Evolutionary conservation across 2,797 vertebrate genomes (phyloP).

Genomic region (Avahi laniger): DNA sequence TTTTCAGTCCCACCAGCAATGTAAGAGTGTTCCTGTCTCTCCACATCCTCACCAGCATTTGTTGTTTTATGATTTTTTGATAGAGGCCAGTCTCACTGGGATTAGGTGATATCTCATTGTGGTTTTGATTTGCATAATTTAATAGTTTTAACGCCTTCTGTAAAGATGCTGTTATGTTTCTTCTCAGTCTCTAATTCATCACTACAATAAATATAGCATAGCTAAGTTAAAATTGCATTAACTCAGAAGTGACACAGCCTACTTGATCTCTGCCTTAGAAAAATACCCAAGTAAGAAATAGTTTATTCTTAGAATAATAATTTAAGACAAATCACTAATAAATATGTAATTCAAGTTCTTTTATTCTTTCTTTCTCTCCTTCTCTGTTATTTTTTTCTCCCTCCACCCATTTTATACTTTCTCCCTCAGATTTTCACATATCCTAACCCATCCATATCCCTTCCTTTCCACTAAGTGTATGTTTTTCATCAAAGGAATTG

Average conservation of each 20-base stretch:
- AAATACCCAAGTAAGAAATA: not conserved
- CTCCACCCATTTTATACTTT: not conserved
- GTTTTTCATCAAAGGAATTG: not conserved
- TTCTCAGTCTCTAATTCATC: not conserved
- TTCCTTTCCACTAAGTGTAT: not conserved
- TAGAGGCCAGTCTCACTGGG: too few species aligned
- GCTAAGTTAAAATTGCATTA: not conserved
- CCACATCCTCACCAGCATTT: too few species aligned
- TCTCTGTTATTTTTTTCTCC: not conserved
- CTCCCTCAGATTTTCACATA: not conserved
- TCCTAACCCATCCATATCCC: not conserved
- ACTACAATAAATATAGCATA: not conserved
- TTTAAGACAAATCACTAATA: not conserved
- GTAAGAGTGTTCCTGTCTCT: too few species aligned
- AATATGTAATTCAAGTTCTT: not conserved
- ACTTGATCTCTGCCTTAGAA: constrained; percentile 11
- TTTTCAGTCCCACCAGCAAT: too few species aligned
- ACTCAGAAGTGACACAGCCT: not conserved
- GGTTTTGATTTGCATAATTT: too few species aligned
- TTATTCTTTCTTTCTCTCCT: not conserved
- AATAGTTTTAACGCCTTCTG: not conserved
- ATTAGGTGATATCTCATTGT: too few species aligned
- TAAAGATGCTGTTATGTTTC: not conserved
- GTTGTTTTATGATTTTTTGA: too few species aligned
- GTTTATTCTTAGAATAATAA: constrained; percentile 2